phyloP scores from a whole-genome alignment of 1,140 invertebrate genomes.

The Anoplophora glabripennis region DNA sequence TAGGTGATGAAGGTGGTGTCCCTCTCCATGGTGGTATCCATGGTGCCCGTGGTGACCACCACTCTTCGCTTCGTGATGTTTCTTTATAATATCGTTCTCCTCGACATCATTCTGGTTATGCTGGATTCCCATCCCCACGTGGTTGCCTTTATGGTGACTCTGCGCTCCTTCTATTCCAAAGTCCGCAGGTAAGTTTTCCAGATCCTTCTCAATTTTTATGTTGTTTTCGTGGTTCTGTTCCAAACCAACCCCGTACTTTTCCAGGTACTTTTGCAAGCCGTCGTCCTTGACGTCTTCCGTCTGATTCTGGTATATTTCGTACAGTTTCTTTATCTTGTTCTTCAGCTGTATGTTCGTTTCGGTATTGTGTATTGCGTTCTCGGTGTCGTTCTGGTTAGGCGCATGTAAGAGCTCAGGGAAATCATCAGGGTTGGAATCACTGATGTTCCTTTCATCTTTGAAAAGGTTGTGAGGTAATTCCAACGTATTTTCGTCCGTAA shows the following conservation, averaged over 20 bases:
- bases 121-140: conserved; percentile 37
- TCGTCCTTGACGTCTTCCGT: conserved; percentile 9
- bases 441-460: conserved; percentile 20
- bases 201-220: conserved; percentile 33
- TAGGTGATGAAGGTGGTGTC: conserved; percentile 30
- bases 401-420: conserved; percentile 19
- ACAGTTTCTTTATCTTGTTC: conserved; percentile 27
- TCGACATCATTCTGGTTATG: conserved; percentile 20
- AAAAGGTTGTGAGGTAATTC: conserved; percentile 41
- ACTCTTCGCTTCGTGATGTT: background rate
- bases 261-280: background rate
- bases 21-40: conserved; percentile 14
- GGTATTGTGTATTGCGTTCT: background rate
- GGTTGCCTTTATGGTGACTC: conserved; percentile 23
- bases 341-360: conserved; percentile 24
- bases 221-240: conserved; percentile 31
- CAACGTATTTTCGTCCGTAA: conserved; percentile 35
- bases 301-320: conserved; percentile 20
- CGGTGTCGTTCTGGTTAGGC: background rate
- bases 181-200: conserved; percentile 30
- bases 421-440: conserved; percentile 16
- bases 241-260: background rate
- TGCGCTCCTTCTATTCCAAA: conserved; percentile 34
- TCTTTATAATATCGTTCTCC: conserved; percentile 8
- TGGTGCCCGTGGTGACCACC: conserved; percentile 9